Conservation (phyloP, 2,797 vertebrate genomes). For the Zenarchopterus dispar region DNA sequence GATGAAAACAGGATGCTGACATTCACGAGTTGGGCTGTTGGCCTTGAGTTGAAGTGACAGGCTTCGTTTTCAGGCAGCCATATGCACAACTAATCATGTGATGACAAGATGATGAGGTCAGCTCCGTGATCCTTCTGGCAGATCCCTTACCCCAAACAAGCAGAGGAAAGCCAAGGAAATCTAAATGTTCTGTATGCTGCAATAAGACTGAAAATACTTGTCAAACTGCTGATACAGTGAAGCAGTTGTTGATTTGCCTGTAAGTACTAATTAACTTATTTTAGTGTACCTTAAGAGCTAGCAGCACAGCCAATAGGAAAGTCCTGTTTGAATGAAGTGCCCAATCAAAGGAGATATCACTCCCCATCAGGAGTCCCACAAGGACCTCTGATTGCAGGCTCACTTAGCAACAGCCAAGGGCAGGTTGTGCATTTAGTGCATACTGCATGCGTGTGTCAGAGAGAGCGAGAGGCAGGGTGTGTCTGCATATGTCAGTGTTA, state of each 20-base stretch:
- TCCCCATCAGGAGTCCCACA: constrained; percentile 39
- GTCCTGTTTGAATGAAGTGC: constrained; percentile 47
- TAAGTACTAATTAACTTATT: constrained; percentile 43
- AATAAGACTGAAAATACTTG: constrained; percentile 23
- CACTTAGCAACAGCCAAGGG: constrained; percentile 46
- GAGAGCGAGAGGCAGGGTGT: background rate
- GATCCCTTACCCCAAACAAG: background rate
- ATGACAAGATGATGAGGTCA: background rate
- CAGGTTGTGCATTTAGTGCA: constrained; percentile 8
- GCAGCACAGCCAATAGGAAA: constrained; percentile 36
- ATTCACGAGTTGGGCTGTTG: background rate
- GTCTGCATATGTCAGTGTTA: constrained; percentile 4
- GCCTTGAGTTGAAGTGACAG: background rate
- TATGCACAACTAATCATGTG: background rate
- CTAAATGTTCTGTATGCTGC: background rate
- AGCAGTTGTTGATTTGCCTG: constrained; percentile 29
- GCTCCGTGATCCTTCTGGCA: background rate
- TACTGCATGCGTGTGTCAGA: constrained; percentile 8
- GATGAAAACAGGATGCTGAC: background rate
- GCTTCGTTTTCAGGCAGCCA: background rate
- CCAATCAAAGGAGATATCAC: constrained; percentile 63
- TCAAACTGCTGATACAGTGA: constrained; percentile 34
- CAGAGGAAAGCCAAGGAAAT: background rate
- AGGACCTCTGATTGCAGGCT: constrained; percentile 54
- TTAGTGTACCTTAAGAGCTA: constrained; percentile 46